Evolutionary conservation across 1,140 invertebrate genomes (phyloP).

Genomic region (Drosophila punjabiensis): DNA sequence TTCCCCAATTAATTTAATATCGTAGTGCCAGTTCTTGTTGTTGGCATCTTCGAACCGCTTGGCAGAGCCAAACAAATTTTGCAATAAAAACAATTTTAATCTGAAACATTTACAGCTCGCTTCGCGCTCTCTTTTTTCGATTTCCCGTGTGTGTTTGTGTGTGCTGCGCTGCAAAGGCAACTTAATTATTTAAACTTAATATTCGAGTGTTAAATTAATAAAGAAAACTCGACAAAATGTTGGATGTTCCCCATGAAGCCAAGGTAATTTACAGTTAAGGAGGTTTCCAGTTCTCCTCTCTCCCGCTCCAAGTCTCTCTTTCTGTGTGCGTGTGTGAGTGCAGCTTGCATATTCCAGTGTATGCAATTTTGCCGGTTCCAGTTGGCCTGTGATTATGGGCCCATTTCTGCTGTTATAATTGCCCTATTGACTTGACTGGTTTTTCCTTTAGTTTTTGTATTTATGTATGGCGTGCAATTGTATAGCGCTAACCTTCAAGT

Average conservation of each 20-base stretch:
- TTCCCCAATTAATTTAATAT: constrained; percentile 63
- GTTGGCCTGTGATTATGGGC: constrained; percentile 21
- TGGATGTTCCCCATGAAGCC: constrained; percentile 80
- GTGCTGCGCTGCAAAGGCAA: constrained; percentile 15
- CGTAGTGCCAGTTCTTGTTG: constrained; percentile 37
- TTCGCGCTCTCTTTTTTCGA: not conserved
- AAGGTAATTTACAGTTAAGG: constrained; percentile 57
- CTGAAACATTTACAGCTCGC: not conserved
- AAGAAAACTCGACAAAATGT: constrained; percentile 58
- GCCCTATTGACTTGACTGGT: constrained; percentile 48
- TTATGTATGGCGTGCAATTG: constrained; percentile 33
- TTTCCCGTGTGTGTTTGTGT: constrained; percentile 14
- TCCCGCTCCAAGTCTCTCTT: constrained; percentile 3
- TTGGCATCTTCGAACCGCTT: constrained; percentile 15
- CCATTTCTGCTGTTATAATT: constrained; percentile 26
- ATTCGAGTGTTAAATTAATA: constrained; percentile 8
- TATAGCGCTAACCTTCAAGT: constrained; percentile 77
- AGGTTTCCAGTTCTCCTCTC: constrained; percentile 1
- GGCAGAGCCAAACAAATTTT: constrained; percentile 13
- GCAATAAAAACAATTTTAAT: constrained; percentile 1
- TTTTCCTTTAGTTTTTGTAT: constrained; percentile 34
- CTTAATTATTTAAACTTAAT: constrained; percentile 29
- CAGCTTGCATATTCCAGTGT: constrained; percentile 60
- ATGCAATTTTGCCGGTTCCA: constrained; percentile 65
- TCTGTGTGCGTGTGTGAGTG: constrained; percentile 13